A percentile compares a stretch with the other conserved stretches of the same genome.
Conservation (phyloP, 2,113 vertebrate genomes). For the Acinonyx jubatus region DNA sequence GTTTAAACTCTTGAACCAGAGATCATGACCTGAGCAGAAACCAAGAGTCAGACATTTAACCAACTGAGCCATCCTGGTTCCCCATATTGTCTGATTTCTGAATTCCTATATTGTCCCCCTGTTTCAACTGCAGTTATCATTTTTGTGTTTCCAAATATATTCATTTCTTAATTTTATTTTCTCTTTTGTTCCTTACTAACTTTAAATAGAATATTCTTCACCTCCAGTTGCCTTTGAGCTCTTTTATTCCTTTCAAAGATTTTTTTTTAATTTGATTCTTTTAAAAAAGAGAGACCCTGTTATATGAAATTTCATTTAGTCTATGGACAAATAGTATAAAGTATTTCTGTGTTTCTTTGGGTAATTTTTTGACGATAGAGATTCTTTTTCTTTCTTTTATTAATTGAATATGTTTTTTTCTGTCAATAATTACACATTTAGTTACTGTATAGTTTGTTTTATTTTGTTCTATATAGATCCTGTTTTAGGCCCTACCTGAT, state of each 20-base stretch:
- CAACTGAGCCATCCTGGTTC: too few relatives aligned
- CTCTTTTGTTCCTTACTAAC: not conserved
- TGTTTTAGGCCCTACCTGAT: not conserved
- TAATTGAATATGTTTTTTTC: not conserved
- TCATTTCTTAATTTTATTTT: not conserved
- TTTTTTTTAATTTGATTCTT: not conserved
- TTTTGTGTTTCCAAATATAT: not conserved
- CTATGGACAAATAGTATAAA: not conserved
- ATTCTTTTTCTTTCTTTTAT: not conserved
- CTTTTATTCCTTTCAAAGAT: not conserved
- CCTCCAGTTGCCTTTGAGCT: not conserved
- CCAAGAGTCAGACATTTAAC: too few relatives aligned
- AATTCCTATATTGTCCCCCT: not conserved
- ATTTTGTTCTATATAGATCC: not conserved
- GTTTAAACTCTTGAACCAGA: too few relatives aligned
- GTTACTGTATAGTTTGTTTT: not conserved
- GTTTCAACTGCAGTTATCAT: not conserved
- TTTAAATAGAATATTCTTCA: not conserved
- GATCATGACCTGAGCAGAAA: too few relatives aligned
- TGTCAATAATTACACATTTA: not conserved
- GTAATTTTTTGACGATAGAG: not conserved
- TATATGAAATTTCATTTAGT: not conserved
- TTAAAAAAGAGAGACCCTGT: not conserved
- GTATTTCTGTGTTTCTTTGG: not conserved
- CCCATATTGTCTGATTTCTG: not conserved